phyloP scores from a whole-genome alignment of 2,113 vertebrate species.

The Clarias batrachus region DNA sequence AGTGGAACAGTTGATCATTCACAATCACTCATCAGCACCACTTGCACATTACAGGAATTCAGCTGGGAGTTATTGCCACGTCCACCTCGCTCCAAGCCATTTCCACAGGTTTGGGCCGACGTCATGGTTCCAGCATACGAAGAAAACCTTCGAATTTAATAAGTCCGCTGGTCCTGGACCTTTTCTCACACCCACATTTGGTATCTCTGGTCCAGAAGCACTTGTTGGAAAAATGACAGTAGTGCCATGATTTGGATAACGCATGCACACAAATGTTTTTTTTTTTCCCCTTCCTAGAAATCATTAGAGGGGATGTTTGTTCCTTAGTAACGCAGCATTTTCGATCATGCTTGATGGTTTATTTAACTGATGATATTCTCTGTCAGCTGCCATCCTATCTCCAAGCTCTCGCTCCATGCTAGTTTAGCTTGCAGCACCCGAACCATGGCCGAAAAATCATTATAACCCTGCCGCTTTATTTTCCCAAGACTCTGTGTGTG shows the following conservation, averaged over 20 bases:
- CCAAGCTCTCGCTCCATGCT: not conserved
- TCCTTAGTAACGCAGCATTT: not conserved
- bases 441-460: conserved; percentile 16
- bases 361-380: conserved; percentile 27
- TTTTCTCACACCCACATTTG: no score
- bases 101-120: no score
- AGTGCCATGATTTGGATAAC: not conserved
- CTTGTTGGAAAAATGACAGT: not conserved
- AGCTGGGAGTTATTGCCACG: no score
- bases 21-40: no score
- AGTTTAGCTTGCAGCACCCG: conserved; percentile 7
- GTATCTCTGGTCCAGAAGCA: no score
- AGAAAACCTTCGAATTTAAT: not conserved
- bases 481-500: conserved; percentile 3
- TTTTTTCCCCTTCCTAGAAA: not conserved
- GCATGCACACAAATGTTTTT: not conserved
- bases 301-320: not conserved
- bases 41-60: no score
- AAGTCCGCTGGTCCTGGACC: not conserved
- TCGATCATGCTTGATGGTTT: conserved; percentile 27
- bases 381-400: not conserved
- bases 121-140: no score
- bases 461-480: conserved; percentile 11
- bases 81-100: no score
- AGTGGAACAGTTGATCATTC: no score